Evolutionary conservation across 2,113 vertebrate genomes (phyloP).

Genomic region (Melanostigma gelatinosum): DNA sequence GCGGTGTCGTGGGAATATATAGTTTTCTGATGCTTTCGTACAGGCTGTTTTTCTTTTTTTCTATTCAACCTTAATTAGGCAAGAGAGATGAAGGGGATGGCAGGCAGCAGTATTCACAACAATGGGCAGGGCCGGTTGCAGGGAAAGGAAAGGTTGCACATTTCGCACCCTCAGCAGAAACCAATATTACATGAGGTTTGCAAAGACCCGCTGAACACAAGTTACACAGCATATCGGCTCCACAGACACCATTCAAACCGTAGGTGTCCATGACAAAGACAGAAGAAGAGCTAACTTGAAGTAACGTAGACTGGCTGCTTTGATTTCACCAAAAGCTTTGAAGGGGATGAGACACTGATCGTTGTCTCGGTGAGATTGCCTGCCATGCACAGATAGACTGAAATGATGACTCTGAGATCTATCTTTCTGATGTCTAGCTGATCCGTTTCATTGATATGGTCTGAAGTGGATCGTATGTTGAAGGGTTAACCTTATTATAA

Average conservation of each 20-base stretch:
- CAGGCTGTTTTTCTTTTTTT: not conserved
- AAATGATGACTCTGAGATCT: conserved; percentile 21
- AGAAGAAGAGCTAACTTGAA: not conserved
- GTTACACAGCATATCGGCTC: not conserved
- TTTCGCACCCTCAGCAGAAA: conserved; percentile 60
- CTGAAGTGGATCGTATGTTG: conserved; percentile 16
- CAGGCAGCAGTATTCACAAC: conserved; percentile 32
- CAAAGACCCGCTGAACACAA: conserved; percentile 19
- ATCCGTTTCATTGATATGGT: conserved; percentile 22
- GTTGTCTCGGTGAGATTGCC: conserved; percentile 6
- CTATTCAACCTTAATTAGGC: conserved; percentile 22
- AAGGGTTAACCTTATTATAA: conserved; percentile 1
- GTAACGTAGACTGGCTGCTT: not conserved
- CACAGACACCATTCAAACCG: conserved; percentile 10
- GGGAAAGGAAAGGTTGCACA: conserved; percentile 43
- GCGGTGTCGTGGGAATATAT: not conserved
- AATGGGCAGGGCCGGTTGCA: conserved; percentile 10
- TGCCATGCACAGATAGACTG: conserved; percentile 4
- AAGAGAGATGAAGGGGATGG: conserved; percentile 16
- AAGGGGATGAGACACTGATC: conserved; percentile 11
- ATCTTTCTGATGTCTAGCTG: conserved; percentile 4
- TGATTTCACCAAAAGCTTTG: conserved; percentile 2
- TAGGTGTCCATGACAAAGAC: conserved; percentile 5
- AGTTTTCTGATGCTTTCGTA: conserved; percentile 11
- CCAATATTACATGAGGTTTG: conserved; percentile 35